A percentile compares a stretch with the other conserved stretches of the same genome.
phyloP scores from a whole-genome alignment of 1,140 invertebrate genomes.

The Cylas formicarius region DNA sequence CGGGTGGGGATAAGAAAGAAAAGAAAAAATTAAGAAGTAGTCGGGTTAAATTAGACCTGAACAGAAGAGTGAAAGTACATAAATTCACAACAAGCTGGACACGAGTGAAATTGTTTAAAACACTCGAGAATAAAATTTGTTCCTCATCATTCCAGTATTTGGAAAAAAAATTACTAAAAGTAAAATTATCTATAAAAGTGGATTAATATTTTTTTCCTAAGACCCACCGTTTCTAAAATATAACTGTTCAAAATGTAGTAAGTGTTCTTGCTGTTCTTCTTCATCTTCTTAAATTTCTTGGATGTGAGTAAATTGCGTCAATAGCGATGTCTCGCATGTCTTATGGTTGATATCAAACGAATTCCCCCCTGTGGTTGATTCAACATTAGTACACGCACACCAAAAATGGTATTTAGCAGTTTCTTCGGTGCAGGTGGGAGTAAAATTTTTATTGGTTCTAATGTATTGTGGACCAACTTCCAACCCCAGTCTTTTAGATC shows the following conservation, averaged over 20 bases:
- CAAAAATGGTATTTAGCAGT: constrained; percentile 24
- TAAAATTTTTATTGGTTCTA: constrained; percentile 28
- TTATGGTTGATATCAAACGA: constrained; percentile 4
- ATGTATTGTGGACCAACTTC: constrained; percentile 23
- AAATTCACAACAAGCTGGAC: no score
- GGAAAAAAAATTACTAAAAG: not conserved
- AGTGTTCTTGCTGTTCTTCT: constrained; percentile 2
- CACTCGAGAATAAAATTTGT: no score
- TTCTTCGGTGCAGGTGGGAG: constrained; percentile 31
- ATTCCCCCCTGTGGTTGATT: constrained; percentile 6
- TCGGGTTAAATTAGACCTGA: no score
- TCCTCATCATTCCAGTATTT: not conserved
- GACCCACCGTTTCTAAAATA: constrained; percentile 12
- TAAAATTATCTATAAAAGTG: constrained; percentile 1
- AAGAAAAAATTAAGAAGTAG: no score
- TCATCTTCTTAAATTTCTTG: constrained; percentile 4
- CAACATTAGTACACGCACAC: constrained; percentile 10
- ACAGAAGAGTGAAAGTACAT: no score
- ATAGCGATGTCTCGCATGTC: constrained; percentile 9
- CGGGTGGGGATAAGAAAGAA: no score
- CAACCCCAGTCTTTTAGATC: no score
- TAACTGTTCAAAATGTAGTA: constrained; percentile 7
- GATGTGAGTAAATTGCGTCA: constrained; percentile 6
- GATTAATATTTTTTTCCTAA: constrained; percentile 4
- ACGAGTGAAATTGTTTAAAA: no score